These are phyloP conservation scores for Pseudopodoces humilis DNA, from an alignment of 2,113 vertebrate species.

Conservation along the genomic window DNA sequence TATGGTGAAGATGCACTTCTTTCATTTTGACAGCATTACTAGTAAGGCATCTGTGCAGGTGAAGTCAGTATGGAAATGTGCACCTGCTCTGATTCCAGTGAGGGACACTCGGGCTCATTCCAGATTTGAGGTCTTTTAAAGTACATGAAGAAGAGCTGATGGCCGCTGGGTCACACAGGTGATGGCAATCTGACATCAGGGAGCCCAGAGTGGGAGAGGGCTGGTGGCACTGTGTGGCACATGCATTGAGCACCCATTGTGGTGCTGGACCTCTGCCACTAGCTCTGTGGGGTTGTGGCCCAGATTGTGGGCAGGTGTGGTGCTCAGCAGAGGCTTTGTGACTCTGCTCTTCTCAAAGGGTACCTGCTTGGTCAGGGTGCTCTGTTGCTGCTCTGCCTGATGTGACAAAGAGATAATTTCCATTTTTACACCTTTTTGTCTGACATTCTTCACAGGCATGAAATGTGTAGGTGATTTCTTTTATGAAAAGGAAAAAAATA, in stretches of 20 bases:
- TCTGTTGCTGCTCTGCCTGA: background rate
- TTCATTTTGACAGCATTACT: background rate
- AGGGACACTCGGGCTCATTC: background rate
- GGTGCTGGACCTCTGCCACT: background rate
- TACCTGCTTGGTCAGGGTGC: background rate
- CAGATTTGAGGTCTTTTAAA: background rate
- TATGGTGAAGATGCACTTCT: accelerated
- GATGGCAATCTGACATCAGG: accelerated
- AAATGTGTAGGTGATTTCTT: background rate
- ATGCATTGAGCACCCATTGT: accelerated
- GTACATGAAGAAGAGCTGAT: background rate
- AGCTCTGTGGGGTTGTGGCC: accelerated
- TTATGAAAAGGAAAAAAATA: background rate
- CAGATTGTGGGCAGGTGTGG: background rate
- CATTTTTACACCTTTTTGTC: background rate
- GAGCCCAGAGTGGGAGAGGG: background rate
- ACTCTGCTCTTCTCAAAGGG: background rate
- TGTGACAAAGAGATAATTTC: background rate
- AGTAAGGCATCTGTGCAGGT: background rate
- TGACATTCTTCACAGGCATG: accelerated
- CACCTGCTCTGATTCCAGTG: background rate
- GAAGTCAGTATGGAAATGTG: background rate
- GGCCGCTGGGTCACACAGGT: accelerated
- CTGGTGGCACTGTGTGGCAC: background rate
- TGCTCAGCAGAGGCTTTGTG: background rate